phyloP scores from a whole-genome alignment of 1,140 invertebrate genomes.

The Frieseomelitta varia region DNA sequence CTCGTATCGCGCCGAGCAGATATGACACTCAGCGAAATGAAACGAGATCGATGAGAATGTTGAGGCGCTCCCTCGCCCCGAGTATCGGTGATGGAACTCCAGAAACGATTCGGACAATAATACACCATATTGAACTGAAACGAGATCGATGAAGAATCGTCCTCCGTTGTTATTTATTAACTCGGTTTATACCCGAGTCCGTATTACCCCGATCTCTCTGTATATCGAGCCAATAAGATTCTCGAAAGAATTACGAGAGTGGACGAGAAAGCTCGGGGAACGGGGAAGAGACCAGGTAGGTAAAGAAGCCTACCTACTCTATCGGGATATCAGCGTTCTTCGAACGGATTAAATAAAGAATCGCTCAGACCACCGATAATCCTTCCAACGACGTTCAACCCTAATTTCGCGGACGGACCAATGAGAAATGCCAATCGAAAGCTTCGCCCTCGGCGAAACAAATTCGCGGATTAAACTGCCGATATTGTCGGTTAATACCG shows the following conservation, averaged over 20 bases:
- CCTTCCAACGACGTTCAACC: slow-evolving; percentile 14
- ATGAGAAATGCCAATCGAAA: slow-evolving; percentile 19
- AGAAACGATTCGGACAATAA: background rate
- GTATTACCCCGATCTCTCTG: slow-evolving; percentile 2
- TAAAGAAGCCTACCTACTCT: background rate
- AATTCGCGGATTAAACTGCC: slow-evolving; percentile 21
- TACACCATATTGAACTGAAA: background rate
- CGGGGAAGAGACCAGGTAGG: background rate
- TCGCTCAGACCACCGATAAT: slow-evolving; percentile 22
- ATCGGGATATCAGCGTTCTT: slow-evolving; percentile 9
- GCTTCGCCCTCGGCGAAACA: background rate
- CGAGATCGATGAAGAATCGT: slow-evolving; percentile 17
- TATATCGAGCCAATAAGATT: slow-evolving; percentile 20
- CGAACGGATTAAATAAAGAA: slow-evolving; percentile 33
- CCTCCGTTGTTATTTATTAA: slow-evolving; percentile 26
- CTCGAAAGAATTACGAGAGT: background rate
- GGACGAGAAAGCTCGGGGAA: background rate
- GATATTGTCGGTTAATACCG: background rate
- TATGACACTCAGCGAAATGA: background rate
- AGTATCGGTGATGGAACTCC: background rate
- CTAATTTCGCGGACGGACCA: slow-evolving; percentile 20
- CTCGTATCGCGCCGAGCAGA: background rate
- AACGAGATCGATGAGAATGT: slow-evolving; percentile 4
- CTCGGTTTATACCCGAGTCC: slow-evolving; percentile 18
- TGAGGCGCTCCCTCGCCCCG: background rate